Evolutionary conservation across 2,113 vertebrate genomes (phyloP), one percentile per base, ranked within the genome.

Genomic region (Rissa tridactyla): DNA sequence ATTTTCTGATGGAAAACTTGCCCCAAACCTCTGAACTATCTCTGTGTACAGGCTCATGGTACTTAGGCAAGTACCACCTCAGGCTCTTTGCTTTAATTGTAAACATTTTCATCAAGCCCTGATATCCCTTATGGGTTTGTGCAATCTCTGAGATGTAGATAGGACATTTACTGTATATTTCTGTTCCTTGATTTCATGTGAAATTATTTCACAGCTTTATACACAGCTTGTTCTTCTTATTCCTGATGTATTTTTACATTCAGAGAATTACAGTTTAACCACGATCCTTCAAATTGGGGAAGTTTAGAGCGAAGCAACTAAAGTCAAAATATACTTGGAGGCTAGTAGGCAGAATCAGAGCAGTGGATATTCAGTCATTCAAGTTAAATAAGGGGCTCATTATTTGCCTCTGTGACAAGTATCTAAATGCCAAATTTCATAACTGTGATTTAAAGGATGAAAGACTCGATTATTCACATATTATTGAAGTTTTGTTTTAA

Each of bases 1-100:
- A 78, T 91, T 79, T 94, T 68, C 78, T 93, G 78, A 96, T 93
- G 15, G 87, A 91, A 96, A 91, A 42, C 57, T 60, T 91, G 85
- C 85, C 85, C 65, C 88, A 95, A 93, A 95, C 51, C 90, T 85
- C 94, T 91, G 84, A 93, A 85, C 90, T 94, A 76, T 94, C 94
- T 93, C 70, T 76, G 27, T 0, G 2, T 64, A 60, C 30, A 68
- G 17, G 51, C 75, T 92, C 21, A 2, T 75, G 71, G 49, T 64
- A 29, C 57, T 89, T 12, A 26, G 32, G 20, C 55, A 64, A 58
- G n/a, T 57, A 55, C 57, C 6, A 65, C 91, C 86, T 83, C 40
- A 52, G 90, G 93, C 69, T 61, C 52, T 76, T 86, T 47, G 13
- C 68, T 91, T 77, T 95, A 96, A 97, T 76, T 90, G 23, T 84